These are phyloP conservation scores for Sorex fumeus DNA, from an alignment of 2,113 vertebrate genomes.

Conservation along the genomic window DNA sequence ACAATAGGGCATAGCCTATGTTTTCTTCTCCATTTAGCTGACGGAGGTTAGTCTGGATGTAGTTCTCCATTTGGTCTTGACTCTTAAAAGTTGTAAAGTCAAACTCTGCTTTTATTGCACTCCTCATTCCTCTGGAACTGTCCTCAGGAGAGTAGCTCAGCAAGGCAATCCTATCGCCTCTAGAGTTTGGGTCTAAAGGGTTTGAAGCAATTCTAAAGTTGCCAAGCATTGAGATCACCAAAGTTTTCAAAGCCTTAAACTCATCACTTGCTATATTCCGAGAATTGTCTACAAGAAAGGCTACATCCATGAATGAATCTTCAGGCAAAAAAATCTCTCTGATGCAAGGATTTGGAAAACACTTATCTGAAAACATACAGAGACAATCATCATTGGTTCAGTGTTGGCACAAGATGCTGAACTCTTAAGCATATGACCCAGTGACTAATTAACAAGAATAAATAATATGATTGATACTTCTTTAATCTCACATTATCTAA, in stretches of 20 bases:
- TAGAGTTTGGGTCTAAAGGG: conserved; percentile 71
- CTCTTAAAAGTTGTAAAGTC: conserved; percentile 84
- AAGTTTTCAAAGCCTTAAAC: conserved; percentile 87
- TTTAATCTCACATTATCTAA: conserved; percentile 45
- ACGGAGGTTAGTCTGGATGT: conserved; percentile 86
- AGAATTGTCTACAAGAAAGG: conserved; percentile 91
- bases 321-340: conserved; percentile 80
- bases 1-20: conserved; percentile 88
- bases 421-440: conserved; percentile 13
- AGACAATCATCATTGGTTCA: conserved; percentile 53
- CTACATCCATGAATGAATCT: conserved; percentile 89
- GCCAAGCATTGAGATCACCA: conserved; percentile 89
- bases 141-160: conserved; percentile 87
- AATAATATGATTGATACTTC: conserved; percentile 11
- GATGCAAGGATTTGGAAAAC: conserved; percentile 85
- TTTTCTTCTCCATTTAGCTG: conserved; percentile 86
- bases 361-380: conserved; percentile 89
- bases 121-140: conserved; percentile 69
- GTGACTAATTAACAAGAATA: conserved; percentile 20
- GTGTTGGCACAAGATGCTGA: neutral
- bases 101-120: conserved; percentile 88
- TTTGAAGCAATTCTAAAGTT: conserved; percentile 87
- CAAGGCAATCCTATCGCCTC: conserved; percentile 89
- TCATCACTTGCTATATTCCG: conserved; percentile 87
- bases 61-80: conserved; percentile 83